Evolutionary conservation across 64 coral and sea anemone genomes (phyloP).

Genomic region (Astreopora myriophthalma): DNA sequence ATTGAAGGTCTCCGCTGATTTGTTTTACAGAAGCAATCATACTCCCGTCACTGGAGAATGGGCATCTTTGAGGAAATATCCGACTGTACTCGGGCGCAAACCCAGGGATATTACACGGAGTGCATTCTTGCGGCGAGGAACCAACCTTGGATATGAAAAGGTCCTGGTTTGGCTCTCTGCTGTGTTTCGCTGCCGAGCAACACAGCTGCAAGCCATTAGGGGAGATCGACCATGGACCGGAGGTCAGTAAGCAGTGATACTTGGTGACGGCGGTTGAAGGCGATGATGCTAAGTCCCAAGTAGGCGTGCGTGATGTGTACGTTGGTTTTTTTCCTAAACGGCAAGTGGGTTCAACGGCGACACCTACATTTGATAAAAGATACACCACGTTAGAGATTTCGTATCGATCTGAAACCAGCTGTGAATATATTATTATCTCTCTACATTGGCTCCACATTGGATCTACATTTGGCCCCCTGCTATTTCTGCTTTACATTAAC

Average conservation of each 20-base stretch:
- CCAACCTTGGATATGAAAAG: slow-evolving; percentile 20
- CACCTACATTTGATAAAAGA: background rate
- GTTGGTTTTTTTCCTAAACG: slow-evolving; percentile 6
- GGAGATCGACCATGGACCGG: slow-evolving; percentile 61
- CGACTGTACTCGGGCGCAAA: slow-evolving; percentile 25
- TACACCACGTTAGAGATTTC: too few species aligned
- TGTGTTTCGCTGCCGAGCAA: slow-evolving; percentile 32
- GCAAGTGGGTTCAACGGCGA: background rate
- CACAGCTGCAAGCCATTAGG: slow-evolving; percentile 38
- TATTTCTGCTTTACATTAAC: too few species aligned
- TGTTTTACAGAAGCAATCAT: slow-evolving; percentile 28
- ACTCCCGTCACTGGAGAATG: slow-evolving; percentile 43
- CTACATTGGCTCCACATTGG: too few species aligned
- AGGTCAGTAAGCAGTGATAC: slow-evolving; percentile 40
- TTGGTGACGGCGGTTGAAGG: slow-evolving; percentile 40
- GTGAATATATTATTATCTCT: too few species aligned
- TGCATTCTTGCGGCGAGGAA: slow-evolving; percentile 6
- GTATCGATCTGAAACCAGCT: too few species aligned
- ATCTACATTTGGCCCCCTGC: too few species aligned
- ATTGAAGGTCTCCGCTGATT: background rate
- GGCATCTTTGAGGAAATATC: slow-evolving; percentile 52
- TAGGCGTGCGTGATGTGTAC: slow-evolving; percentile 4
- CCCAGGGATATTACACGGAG: slow-evolving; percentile 16
- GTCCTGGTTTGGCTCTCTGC: slow-evolving; percentile 47
- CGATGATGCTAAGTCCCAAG: slow-evolving; percentile 44